Evolutionary conservation across 2,113 vertebrate genomes (phyloP), one percentile per base, ranked within the genome.

Genomic region (Onychostruthus taczanowskii): DNA sequence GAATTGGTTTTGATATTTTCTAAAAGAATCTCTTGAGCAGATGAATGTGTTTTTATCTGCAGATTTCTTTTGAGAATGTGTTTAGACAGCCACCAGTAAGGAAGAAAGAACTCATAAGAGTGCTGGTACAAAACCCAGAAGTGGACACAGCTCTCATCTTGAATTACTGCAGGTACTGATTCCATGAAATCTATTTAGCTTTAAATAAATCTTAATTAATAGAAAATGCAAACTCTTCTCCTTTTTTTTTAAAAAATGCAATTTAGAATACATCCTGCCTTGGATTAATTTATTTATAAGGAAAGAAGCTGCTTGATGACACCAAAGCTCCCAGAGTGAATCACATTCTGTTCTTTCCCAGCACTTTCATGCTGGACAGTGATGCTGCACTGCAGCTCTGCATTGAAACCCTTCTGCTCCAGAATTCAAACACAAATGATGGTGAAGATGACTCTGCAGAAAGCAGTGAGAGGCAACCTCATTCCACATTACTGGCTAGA

Each of bases 1-100:
- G 23, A 80, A 46, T 56, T 64, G 41, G 19, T 17, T 10, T 52
- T 58, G 55, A 10, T 69, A 27, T 23, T 82, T 8, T 75, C 62
- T 50, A 5, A 82, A 74, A n/a, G 7, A 9, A 7, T 46, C 59
- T 24, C 52, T 37, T 59, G 30, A 56, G 11, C 41, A 50, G 56
- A 30, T 52, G 61, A 75, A 30, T 90, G 14, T 90, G 86, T 90
- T 31, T 97, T 77, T 95, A 20, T 96, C 81, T 87, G 10, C 87
- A 99, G 99, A 99, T 99, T 97, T 99, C 99, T 49, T 99, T 99
- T 46, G 99, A 99, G 85, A 95, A 98, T 14, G 98, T 98, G n/a
- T 99, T 99, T 69, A 98, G 99, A 83, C 98, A 99, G 85, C 97
- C 95, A 52, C 79, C 98, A 27, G 77, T 99, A 67, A 97, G 98